Evolutionary conservation across 2,797 vertebrate genomes (phyloP).

Genomic region (Falco peregrinus): DNA sequence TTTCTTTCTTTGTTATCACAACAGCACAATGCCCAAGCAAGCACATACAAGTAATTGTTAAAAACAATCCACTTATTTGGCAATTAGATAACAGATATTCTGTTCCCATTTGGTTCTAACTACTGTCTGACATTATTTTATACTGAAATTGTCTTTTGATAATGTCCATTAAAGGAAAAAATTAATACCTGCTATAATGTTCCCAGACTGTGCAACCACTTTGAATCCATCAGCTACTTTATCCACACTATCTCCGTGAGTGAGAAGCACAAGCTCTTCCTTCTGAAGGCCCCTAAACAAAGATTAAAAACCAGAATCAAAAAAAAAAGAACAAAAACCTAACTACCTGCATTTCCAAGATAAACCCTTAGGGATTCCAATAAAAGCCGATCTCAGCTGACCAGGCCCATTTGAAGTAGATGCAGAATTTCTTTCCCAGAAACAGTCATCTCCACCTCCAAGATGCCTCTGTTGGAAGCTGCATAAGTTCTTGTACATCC

Average conservation of each 20-base stretch:
- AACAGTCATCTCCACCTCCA: neutral
- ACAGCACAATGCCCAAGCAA: neutral
- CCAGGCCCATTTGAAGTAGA: neutral
- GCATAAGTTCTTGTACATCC: accelerated
- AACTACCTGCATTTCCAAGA: neutral
- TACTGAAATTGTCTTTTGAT: too few species aligned
- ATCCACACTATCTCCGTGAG: conserved; percentile 97
- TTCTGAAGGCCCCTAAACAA: conserved; percentile 92
- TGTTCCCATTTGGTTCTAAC: neutral
- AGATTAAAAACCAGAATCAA: neutral
- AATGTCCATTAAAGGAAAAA: neutral
- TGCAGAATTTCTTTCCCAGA: neutral
- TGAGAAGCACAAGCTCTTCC: conserved; percentile 94
- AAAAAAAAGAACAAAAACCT: neutral
- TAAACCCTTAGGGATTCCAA: neutral
- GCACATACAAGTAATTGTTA: neutral
- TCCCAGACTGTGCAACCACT: conserved; percentile 95
- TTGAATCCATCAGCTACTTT: conserved; percentile 99
- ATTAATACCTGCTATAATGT: conserved; percentile 91
- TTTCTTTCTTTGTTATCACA: neutral
- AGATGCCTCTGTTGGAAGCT: neutral
- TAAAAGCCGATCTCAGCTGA: accelerated
- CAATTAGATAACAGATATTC: neutral
- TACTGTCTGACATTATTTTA: neutral
- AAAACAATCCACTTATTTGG: neutral